Percentiles rank a stretch among this genome's conserved stretches.
phyloP scores from a whole-genome alignment of 2,113 vertebrate species.

The Syrrhaptes paradoxus region DNA sequence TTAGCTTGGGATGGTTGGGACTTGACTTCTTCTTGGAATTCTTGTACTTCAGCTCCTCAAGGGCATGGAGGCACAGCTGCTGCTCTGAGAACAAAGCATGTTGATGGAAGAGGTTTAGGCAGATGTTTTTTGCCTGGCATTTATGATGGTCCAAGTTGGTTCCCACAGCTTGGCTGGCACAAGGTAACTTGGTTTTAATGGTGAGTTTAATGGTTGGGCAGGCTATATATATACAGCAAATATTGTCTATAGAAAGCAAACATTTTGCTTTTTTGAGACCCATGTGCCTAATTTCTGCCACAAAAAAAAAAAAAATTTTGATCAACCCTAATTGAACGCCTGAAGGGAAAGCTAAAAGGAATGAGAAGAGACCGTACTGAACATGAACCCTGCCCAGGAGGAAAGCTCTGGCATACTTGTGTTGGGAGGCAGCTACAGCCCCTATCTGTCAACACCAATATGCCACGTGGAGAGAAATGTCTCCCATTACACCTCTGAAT shows the following conservation, averaged over 20 bases:
- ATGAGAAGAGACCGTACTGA: background rate
- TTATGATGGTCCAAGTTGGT: background rate
- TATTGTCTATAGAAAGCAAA: background rate
- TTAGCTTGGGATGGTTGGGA: background rate
- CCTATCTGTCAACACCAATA: background rate
- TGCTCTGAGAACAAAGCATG: background rate
- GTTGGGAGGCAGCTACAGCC: background rate
- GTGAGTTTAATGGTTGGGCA: background rate
- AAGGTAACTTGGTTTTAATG: background rate
- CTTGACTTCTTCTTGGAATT: background rate
- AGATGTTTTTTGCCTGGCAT: background rate
- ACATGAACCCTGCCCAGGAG: background rate
- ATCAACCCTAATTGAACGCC: background rate
- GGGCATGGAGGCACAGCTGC: background rate
- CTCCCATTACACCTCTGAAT: background rate
- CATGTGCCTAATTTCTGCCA: background rate
- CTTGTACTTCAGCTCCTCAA: background rate
- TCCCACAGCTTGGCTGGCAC: background rate
- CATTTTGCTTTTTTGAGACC: background rate
- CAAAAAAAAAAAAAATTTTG: background rate
- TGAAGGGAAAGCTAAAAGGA: background rate
- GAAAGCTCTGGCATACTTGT: background rate
- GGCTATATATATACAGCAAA: background rate
- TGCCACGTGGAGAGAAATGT: background rate
- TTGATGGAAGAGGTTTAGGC: background rate